Evolutionary conservation across 2,888 invertebrate species (phyloP).

Genomic region (Synergus japonicus): DNA sequence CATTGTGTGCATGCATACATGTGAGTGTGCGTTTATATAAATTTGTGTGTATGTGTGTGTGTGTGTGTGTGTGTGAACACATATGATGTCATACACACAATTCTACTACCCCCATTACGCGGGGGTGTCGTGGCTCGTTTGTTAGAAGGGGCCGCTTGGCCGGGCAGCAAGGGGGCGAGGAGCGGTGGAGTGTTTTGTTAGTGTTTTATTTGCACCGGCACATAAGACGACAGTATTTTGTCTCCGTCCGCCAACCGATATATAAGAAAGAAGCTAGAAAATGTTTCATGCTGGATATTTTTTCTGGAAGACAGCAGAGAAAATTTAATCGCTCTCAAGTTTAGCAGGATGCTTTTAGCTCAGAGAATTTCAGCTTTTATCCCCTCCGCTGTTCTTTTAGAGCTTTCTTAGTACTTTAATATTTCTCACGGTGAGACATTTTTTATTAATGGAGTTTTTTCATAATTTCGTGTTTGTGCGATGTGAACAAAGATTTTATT

Average conservation of each 20-base stretch:
- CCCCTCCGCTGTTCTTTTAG: neutral
- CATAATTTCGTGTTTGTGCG: too few species aligned
- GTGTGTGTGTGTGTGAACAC: slow-evolving; percentile 48
- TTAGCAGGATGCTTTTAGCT: slow-evolving; percentile 46
- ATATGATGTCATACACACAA: slow-evolving; percentile 59
- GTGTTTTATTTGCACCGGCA: slow-evolving; percentile 66
- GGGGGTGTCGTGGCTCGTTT: slow-evolving; percentile 73
- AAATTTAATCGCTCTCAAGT: slow-evolving; percentile 43
- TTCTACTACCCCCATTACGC: slow-evolving; percentile 69
- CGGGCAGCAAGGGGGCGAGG: slow-evolving; percentile 45
- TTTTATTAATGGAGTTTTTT: too few species aligned
- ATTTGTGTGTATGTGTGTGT: neutral
- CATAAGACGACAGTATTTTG: slow-evolving; percentile 37
- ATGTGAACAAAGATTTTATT: too few species aligned
- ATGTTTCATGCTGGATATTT: slow-evolving; percentile 39
- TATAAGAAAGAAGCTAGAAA: slow-evolving; percentile 16
- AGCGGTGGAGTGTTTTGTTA: slow-evolving; percentile 69
- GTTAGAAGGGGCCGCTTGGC: slow-evolving; percentile 65
- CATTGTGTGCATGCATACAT: slow-evolving; percentile 52
- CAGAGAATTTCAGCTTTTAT: slow-evolving; percentile 34
- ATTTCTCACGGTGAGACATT: neutral
- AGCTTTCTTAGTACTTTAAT: slow-evolving; percentile 18
- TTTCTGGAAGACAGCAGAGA: slow-evolving; percentile 38
- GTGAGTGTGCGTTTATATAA: slow-evolving; percentile 48
- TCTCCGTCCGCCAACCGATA: slow-evolving; percentile 28